Evolutionary conservation across 2,888 invertebrate species (phyloP).

Genomic region (Cerceris rybyensis): DNA sequence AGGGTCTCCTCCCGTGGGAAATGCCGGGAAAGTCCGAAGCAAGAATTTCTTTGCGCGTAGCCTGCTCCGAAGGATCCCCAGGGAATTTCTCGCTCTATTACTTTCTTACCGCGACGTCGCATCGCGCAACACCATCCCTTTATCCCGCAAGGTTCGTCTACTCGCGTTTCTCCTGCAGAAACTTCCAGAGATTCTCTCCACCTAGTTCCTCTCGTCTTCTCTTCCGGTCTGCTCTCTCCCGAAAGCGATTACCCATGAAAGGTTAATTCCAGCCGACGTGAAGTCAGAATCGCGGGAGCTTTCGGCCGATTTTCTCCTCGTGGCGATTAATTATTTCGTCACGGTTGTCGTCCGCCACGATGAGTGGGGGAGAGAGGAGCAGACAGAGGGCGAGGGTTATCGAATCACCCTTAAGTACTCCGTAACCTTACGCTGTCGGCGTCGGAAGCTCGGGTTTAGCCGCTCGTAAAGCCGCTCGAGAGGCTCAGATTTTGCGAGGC

Average conservation of each 20-base stretch:
- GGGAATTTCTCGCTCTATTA: slow-evolving; percentile 61
- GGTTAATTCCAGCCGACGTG: slow-evolving; percentile 3
- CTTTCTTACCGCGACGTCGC: slow-evolving; percentile 39
- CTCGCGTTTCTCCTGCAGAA: no score
- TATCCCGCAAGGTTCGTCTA: no score
- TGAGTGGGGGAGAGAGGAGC: not conserved
- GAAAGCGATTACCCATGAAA: not conserved
- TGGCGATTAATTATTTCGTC: slow-evolving; percentile 62
- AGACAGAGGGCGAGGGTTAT: slow-evolving; percentile 32
- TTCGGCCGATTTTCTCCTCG: not conserved
- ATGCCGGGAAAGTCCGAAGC: slow-evolving; percentile 53
- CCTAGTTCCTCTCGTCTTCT: no score
- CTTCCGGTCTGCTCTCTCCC: no score
- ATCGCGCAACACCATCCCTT: no score
- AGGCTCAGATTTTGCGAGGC: slow-evolving; percentile 62
- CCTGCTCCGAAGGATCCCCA: slow-evolving; percentile 47
- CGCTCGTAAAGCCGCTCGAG: slow-evolving; percentile 55
- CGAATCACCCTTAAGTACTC: slow-evolving; percentile 48
- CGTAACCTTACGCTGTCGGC: slow-evolving; percentile 43
- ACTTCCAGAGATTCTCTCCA: no score
- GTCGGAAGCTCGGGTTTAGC: slow-evolving; percentile 43
- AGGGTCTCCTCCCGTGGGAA: slow-evolving; percentile 57
- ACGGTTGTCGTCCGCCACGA: slow-evolving; percentile 33
- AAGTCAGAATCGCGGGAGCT: not conserved
- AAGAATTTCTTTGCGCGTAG: slow-evolving; percentile 56